Evolutionary conservation across 1,140 invertebrate genomes (phyloP).

Genomic region (Temnothorax longispinosus): DNA sequence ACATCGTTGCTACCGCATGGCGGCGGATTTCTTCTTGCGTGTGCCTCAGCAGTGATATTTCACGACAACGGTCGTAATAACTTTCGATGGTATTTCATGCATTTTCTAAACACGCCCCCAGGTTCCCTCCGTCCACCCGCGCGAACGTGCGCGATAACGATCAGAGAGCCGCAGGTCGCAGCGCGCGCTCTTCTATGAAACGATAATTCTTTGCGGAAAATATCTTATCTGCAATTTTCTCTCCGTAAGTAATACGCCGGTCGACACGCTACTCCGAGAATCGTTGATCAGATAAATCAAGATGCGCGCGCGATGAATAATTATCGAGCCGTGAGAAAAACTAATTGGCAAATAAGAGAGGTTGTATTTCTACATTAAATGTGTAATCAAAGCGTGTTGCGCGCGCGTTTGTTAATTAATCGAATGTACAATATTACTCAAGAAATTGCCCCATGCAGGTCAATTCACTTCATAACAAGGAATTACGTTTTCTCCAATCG

Average conservation of each 20-base stretch:
- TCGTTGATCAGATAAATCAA: slow-evolving; percentile 29
- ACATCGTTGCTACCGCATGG: slow-evolving; percentile 53
- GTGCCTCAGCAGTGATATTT: slow-evolving; percentile 38
- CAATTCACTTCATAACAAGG: background rate
- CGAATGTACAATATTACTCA: background rate
- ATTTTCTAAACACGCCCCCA: background rate
- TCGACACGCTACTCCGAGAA: background rate
- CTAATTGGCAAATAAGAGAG: background rate
- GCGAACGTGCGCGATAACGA: background rate
- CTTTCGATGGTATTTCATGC: slow-evolving; percentile 34
- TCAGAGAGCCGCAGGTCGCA: background rate
- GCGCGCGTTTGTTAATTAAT: background rate
- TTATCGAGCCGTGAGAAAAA: background rate
- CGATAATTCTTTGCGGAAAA: background rate
- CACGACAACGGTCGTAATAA: slow-evolving; percentile 51
- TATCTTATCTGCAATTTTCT: slow-evolving; percentile 13
- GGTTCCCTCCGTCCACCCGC: background rate
- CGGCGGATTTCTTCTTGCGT: slow-evolving; percentile 48
- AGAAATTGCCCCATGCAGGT: background rate
- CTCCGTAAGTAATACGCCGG: background rate
- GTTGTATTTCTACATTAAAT: background rate
- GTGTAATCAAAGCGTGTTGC: background rate
- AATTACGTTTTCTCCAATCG: background rate
- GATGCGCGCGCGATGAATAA: background rate
- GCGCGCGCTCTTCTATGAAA: background rate